Evolutionary conservation across 2,113 vertebrate species (phyloP), one percentile per base, ranked within the genome.

Genomic region (Puffinus mauretanicus): DNA sequence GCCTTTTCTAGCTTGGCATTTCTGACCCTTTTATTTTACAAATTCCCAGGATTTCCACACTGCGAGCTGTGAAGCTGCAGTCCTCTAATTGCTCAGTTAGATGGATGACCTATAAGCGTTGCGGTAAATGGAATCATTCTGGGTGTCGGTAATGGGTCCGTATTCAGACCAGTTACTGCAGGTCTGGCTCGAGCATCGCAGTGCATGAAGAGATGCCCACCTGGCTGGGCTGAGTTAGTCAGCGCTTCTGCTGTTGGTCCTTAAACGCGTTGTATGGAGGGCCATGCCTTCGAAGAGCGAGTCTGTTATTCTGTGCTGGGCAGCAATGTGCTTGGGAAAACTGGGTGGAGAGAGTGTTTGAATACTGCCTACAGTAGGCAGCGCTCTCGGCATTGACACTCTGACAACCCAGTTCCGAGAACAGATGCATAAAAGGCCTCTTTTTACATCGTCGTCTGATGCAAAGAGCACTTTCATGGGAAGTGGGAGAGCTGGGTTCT

Each of bases 101-200:
- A 27, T 21, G 52, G 27, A 36, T 57, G n/a, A 64, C 65, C 88
- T 13, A 0, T 62, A n/a, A 89, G 29, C 1, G 1, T 27, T 77
- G 29, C 34, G 62, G 66, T 47, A 36, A 82, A 52, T 34, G 20
- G 47, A 66, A 15, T 72, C 10, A 2, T 27, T 46, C 24, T 15
- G 44, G 57, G 14, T 76, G 36, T 54, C 1, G 0, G 9, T 51
- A 46, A 20, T 0, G 1, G 26, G 4, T 49, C 58, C 3, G 0
- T 40, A 14, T 76, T 55, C 44, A 44, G 40, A 36, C 2, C 24
- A 27, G 20, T 65, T 84, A 13, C 58, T 57, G 36, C 10, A 34
- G 52, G 13, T 72, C 24, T 80, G 47, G 14, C 16, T 44, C 34
- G 49, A 85, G 52, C 13, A 19, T 71, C 29, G 16, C 30, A 1